Evolutionary conservation across 1,140 invertebrate genomes (phyloP).

Genomic region (Triops longicaudatus): DNA sequence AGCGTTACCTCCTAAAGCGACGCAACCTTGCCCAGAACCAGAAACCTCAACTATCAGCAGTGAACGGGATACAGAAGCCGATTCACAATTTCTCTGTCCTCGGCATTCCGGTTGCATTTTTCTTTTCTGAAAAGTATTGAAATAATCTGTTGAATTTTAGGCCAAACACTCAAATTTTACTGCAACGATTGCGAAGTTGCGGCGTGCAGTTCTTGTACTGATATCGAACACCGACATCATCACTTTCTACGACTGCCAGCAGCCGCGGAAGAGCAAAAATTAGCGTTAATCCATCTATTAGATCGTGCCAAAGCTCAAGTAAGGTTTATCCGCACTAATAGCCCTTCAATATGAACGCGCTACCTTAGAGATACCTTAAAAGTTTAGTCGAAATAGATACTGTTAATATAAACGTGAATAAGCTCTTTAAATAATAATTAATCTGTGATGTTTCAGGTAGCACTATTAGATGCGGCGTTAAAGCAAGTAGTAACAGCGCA

Average conservation of each 20-base stretch:
- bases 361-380: too few relatives aligned
- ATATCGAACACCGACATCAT: slow-evolving; percentile 46
- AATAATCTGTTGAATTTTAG: slow-evolving; percentile 28
- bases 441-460: background rate
- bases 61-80: slow-evolving; percentile 9
- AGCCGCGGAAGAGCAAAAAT: slow-evolving; percentile 44
- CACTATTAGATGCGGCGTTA: background rate
- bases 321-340: background rate
- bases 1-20: slow-evolving; percentile 30
- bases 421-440: background rate
- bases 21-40: slow-evolving; percentile 22
- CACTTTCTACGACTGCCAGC: slow-evolving; percentile 42
- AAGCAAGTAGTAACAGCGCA: background rate
- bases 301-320: slow-evolving; percentile 41
- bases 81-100: slow-evolving; percentile 33
- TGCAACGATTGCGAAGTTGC: slow-evolving; percentile 49
- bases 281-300: slow-evolving; percentile 39
- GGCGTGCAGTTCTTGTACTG: slow-evolving; percentile 46
- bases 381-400: background rate
- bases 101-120: slow-evolving; percentile 34
- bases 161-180: slow-evolving; percentile 45
- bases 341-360: too few relatives aligned
- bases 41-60: background rate
- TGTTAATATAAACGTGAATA: background rate
- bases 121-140: background rate